Evolutionary conservation across 2,113 vertebrate species (phyloP), one percentile per base, ranked within the genome.

Genomic region (Tachuris rubrigastra): DNA sequence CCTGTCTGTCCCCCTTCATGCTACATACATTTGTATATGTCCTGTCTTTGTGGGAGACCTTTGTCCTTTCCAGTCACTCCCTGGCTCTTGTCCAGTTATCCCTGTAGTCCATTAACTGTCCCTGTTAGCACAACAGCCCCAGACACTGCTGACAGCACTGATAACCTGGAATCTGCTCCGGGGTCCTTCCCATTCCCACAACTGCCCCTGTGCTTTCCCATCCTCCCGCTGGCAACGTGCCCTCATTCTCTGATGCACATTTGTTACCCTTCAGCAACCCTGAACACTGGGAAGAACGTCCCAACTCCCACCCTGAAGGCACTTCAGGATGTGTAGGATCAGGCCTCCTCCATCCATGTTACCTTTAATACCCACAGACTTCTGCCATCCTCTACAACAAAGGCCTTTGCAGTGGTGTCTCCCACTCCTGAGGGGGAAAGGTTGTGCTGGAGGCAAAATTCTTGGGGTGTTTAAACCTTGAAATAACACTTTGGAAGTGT

Each of bases 41-140:
- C 44, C 81, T 69, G 60, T 62, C 52, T 53, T 80, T 89, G 75
- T 79, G 80, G 86, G 90, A 87, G 91, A 96, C 92, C 93, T 98
- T 97, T 97, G 97, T 87, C 84, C 93, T 90, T 80, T 67, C 86
- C 75, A 52, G 89, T 68, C 71, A 67, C 31, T 92, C 46, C 19
- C 60, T 94, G 96, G 81, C 75, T 81, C 37, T 49, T 75, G 37
- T 68, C 62, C 80, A 59, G 84, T 59, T 96, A 93, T 65, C 74
- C 96, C 88, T 92, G 97, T 97, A 66, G 96, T 92, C 89, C 81
- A 97, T 97, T 96, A 95, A 97, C 95, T 14, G 55, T 59, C 69
- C 68, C 78, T 17, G 12, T 80, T 93, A 82, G 86, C 14, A 89
- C 50, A 90, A 35, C 85, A 85, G 87, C 87, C 66, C 78, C 68